Evolutionary conservation across 2,888 invertebrate genomes (phyloP).

Genomic region (Acrobasis consociella): DNA sequence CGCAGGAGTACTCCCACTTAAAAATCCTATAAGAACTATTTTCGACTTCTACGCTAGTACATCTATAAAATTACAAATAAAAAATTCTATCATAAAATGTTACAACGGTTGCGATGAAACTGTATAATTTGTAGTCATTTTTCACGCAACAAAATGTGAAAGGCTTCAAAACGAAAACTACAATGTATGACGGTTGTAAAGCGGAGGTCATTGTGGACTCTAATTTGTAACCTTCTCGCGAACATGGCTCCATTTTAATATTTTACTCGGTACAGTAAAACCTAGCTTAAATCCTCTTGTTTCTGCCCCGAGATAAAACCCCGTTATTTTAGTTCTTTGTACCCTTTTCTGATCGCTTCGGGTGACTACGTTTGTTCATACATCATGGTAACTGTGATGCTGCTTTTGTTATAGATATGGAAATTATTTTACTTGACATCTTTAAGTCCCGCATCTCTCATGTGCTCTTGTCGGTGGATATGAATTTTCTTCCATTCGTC

Average conservation of each 20-base stretch:
- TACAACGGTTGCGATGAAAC: slow-evolving; percentile 4
- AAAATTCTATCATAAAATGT: background rate
- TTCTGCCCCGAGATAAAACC: slow-evolving; percentile 48
- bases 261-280: slow-evolving; percentile 65
- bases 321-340: slow-evolving; percentile 40
- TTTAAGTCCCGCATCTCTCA: too few species aligned
- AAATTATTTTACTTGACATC: too few species aligned
- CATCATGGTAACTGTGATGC: background rate
- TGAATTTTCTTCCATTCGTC: too few species aligned
- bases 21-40: too few species aligned
- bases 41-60: too few species aligned
- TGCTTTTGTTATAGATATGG: too few species aligned
- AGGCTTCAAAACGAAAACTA: slow-evolving; percentile 18
- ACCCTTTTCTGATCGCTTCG: slow-evolving; percentile 16
- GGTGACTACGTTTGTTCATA: background rate
- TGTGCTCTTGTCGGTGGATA: too few species aligned
- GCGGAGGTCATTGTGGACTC: slow-evolving; percentile 56
- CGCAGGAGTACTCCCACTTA: too few species aligned
- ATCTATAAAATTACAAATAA: background rate
- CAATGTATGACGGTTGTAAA: slow-evolving; percentile 38
- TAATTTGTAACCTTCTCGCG: slow-evolving; percentile 59
- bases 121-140: slow-evolving; percentile 8
- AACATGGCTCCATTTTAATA: slow-evolving; percentile 59
- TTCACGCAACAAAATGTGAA: slow-evolving; percentile 14
- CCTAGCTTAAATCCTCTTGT: slow-evolving; percentile 62